Base-by-base conservation (phyloP, 2,797 vertebrate species). In the Steatocranus sp. region DNA sequence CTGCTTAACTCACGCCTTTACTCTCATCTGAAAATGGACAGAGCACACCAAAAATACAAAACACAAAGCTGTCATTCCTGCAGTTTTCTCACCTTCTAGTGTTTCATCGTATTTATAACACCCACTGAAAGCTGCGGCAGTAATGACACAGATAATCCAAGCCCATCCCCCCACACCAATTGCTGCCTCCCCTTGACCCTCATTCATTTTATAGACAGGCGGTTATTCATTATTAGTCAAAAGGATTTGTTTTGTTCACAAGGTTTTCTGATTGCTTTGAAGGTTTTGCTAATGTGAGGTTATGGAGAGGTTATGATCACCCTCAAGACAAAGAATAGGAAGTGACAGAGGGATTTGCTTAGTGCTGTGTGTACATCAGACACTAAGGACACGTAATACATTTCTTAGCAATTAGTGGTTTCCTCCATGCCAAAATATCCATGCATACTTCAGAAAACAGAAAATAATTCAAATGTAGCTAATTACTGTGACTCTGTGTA, bases 61-160 rank as follows among this genome's bases (percentile, higher is more conserved):
- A 5, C 41, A 48, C 66, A 78, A 83, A 87, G 49, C 36, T 9
- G 8, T 79, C 34, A 15, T 78, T 75, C 70, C 38, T 53, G 50
- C 27, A 11, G 54, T 54, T 17, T 30, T 6, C 25, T 80, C 38
- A 76, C 50, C 80, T 10, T 80, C 23, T 25, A 70, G 53, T 11
- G 54, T 75, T 79, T 81, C 75, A 80, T 87, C 83, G 75, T 83
- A 82, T 80, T 81, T 86, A 83, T 81, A 83, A 80, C 78, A 76
- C 58, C 58, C 76, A 11, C 83, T 85, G 85, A 48, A 77, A 82
- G 80, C 82, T 79, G 36, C 36, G 54, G 77, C 51, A 87, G 74
- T 83, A 86, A 83, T 82, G 82, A 86, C 86, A 81, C 79, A 78
- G 27, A 17, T 82, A 88, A 89, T 86, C 76, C 61, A 41, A 38